Conservation (phyloP, 2,888 invertebrate species). For the Folsomia manolachei region DNA sequence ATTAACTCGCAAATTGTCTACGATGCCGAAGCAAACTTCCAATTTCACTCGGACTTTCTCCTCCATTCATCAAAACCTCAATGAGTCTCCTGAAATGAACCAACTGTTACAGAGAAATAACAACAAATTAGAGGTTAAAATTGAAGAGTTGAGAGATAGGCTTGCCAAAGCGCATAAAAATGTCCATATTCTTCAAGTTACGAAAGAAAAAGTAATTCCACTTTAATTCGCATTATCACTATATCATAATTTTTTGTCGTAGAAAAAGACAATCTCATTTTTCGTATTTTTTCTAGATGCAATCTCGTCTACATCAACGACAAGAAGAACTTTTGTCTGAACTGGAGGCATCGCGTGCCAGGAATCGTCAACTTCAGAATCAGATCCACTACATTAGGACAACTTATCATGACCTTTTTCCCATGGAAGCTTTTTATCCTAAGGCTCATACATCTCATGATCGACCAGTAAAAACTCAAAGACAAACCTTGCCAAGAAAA, state of each 20-base stretch:
- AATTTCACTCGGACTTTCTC: too few relatives aligned
- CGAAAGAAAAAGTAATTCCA: constrained; percentile 31
- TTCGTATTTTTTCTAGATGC: constrained; percentile 17
- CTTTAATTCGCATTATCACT: background rate
- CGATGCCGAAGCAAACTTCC: too few relatives aligned
- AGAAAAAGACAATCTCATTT: background rate
- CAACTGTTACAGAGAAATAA: too few relatives aligned
- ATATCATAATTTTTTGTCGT: background rate
- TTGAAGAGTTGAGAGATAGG: constrained; percentile 26
- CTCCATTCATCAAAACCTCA: too few relatives aligned
- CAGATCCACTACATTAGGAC: constrained; percentile 42
- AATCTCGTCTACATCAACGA: constrained; percentile 27
- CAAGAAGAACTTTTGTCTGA: constrained; percentile 42
- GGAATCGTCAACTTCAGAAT: constrained; percentile 39
- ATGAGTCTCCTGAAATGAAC: too few relatives aligned
- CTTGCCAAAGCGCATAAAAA: constrained; percentile 17
- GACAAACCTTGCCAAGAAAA: too few relatives aligned
- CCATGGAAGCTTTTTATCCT: background rate
- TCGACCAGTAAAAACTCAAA: too few relatives aligned
- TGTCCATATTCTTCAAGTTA: constrained; percentile 19
- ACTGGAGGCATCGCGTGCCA: constrained; percentile 38
- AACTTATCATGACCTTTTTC: constrained; percentile 43
- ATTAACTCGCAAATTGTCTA: too few relatives aligned
- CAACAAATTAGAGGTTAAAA: constrained; percentile 25
- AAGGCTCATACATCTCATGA: too few relatives aligned